Conservation (phyloP, 2,797 vertebrate species). For the Leuciscus waleckii region DNA sequence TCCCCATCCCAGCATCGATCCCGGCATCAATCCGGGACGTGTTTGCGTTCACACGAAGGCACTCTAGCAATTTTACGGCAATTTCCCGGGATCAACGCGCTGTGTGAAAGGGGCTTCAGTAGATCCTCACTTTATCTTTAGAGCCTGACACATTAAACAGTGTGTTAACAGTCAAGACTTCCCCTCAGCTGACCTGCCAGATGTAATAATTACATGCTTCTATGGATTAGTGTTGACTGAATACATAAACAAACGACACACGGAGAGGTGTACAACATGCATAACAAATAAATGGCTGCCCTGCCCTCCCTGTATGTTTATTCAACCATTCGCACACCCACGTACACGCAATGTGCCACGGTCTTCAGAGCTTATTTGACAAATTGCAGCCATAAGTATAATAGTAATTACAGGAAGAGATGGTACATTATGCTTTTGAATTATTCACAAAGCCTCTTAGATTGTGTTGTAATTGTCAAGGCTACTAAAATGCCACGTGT, state of each 20-base stretch:
- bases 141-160: constrained; percentile 34
- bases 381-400: constrained; percentile 30
- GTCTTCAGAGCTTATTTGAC: constrained; percentile 7
- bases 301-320: not conserved
- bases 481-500: not conserved
- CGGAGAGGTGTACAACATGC: constrained; percentile 26
- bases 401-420: constrained; percentile 40
- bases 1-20: too few species aligned
- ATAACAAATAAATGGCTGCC: constrained; percentile 35
- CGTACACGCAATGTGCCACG: not conserved
- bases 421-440: constrained; percentile 37
- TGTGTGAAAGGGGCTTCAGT: not conserved
- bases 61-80: too few species aligned
- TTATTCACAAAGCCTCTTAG: constrained; percentile 35
- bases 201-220: constrained; percentile 48
- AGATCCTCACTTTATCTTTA: not conserved
- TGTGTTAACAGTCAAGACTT: constrained; percentile 35
- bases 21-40: too few species aligned
- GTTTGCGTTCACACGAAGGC: too few species aligned
- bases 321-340: not conserved
- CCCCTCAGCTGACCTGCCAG: constrained; percentile 25
- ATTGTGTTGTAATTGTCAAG: constrained; percentile 17
- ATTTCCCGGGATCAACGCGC: too few species aligned
- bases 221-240: constrained; percentile 36
- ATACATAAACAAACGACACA: constrained; percentile 46